Conservation (phyloP, 2,113 vertebrate species). For the Xenopus laevis region DNA sequence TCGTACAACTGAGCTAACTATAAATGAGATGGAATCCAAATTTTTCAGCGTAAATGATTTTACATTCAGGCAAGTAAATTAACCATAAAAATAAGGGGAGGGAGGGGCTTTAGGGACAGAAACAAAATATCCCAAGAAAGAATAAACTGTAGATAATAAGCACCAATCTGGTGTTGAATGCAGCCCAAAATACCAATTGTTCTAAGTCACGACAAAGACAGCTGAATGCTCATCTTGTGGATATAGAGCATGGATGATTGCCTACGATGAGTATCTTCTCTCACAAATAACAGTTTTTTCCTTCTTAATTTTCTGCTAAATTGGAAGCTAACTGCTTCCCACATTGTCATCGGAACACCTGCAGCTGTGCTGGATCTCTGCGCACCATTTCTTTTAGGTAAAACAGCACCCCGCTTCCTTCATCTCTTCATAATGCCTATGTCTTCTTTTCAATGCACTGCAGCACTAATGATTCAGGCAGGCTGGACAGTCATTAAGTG, state of each 20-base stretch:
- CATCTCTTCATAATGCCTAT: conserved; percentile 81
- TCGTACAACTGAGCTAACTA: conserved; percentile 73
- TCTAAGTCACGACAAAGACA: conserved; percentile 84
- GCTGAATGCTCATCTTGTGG: conserved; percentile 79
- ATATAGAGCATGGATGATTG: conserved; percentile 75
- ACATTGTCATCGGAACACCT: conserved; percentile 82
- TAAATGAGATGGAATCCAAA: conserved; percentile 68
- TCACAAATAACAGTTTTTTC: conserved; percentile 86
- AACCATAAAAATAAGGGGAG: conserved; percentile 70
- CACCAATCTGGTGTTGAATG: conserved; percentile 81
- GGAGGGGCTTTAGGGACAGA: conserved; percentile 45
- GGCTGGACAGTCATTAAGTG: conserved; percentile 93
- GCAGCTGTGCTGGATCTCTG: conserved; percentile 82
- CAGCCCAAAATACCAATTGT: conserved; percentile 81
- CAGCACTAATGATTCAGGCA: conserved; percentile 80
- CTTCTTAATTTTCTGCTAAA: conserved; percentile 89
- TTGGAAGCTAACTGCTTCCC: conserved; percentile 85
- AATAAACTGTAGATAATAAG: conserved; percentile 81
- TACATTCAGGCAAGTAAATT: conserved; percentile 81
- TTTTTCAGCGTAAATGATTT: conserved; percentile 79
- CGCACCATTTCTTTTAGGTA: conserved; percentile 81
- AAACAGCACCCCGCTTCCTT: conserved; percentile 83
- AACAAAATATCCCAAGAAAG: conserved; percentile 79
- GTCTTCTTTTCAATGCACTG: conserved; percentile 85
- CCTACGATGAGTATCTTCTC: conserved; percentile 83